Conservation (phyloP, 1,140 invertebrate species). For the Zaprionus gabonicus region DNA sequence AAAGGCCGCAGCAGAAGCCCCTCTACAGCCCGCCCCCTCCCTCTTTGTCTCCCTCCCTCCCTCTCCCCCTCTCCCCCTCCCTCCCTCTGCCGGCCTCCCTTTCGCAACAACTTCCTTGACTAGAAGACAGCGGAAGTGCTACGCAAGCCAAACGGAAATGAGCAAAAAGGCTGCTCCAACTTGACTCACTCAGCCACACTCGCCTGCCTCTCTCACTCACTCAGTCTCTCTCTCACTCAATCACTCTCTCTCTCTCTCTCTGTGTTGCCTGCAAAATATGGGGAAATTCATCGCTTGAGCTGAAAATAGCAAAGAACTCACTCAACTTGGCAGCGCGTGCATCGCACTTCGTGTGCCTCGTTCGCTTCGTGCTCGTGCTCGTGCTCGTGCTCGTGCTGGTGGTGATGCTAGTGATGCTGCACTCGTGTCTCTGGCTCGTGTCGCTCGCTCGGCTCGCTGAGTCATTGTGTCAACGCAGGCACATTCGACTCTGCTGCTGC, state of each 20-base stretch:
- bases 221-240: constrained; percentile 8
- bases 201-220: neutral
- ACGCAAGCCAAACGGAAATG: constrained; percentile 66
- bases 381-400: neutral
- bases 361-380: neutral
- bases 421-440: constrained; percentile 1
- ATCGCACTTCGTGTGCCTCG: neutral
- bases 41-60: neutral
- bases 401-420: constrained; percentile 13
- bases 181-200: constrained; percentile 43
- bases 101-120: constrained; percentile 73
- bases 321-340: constrained; percentile 17
- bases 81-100: constrained; percentile 4
- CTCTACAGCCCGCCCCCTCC: neutral
- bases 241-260: neutral
- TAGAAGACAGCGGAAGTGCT: constrained; percentile 62
- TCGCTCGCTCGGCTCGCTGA: constrained; percentile 15
- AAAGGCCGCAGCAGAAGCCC: neutral
- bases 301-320: constrained; percentile 17
- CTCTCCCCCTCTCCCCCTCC: neutral
- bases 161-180: constrained; percentile 45
- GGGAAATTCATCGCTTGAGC: constrained; percentile 30
- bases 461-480: constrained; percentile 65
- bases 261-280: neutral
- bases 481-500: constrained; percentile 37